Base-by-base conservation (phyloP, 2,797 vertebrate genomes). In the Spondyliosoma cantharus region DNA sequence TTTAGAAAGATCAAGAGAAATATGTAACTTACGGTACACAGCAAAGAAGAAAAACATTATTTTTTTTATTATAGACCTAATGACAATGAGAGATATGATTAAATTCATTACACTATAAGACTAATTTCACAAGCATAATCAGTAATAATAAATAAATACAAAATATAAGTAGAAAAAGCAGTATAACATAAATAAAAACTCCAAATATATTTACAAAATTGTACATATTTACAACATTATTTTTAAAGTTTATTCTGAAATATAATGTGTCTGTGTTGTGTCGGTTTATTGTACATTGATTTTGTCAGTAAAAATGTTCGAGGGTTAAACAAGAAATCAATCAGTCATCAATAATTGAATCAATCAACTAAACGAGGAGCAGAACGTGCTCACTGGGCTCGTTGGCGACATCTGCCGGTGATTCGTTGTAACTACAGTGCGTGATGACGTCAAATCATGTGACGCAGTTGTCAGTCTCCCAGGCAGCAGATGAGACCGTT, bases 401-500 rank as follows among this genome's bases (percentile, higher is more conserved):
- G 20, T 70, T 71, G 29, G 67, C 49, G 89, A 56, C 85, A 48
- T 19, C 86, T 84, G n/a, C 27, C 25, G 92, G 78, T n/a, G 20
- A 76, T 2, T 16, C 1, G 2, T 1, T 25, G n/a, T 16, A 25
- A 62, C n/a, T 43, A 20, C 32, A 3, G 19, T 64, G 24, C 83
- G 85, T 71, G 52, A 68, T 94, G 91, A 93, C 94, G 91, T 88
- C 74, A 49, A 5, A n/a, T 19, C 61, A 46, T 61, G 74, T 89
- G 89, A 92, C 92, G 89, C 88, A 86, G 90, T 66, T 80, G 91
- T 70, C 62, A 67, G 87, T 84, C 64, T 90, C 85, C 82, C 86
- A 71, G 85, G 78, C 87, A 88, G 83, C 86, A 24, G 89, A 82
- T 79, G 83, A 92, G 88, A 83, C 81, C 71, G 86, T 88, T 89